Percentiles rank a stretch among this genome's conserved stretches.
Conservation (phyloP, 2,888 invertebrate species). For the Drosophila recens region DNA sequence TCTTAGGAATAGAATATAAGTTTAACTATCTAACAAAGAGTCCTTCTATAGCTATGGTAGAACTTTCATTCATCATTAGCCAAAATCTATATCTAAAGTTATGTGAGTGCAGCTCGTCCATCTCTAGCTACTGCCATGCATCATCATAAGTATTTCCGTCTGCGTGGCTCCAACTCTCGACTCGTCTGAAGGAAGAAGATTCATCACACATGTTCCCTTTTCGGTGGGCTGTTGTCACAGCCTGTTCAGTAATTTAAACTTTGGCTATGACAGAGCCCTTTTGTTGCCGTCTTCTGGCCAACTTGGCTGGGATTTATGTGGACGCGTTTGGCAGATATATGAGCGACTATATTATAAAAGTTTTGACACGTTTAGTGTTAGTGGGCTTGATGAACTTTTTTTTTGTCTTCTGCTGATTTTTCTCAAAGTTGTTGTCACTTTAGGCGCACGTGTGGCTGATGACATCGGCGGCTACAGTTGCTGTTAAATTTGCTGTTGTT, state of each 20-base stretch:
- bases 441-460: constrained; percentile 69
- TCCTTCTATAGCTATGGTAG: not conserved
- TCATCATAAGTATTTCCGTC: constrained; percentile 67
- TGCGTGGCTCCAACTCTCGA: constrained; percentile 44
- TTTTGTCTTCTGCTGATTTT: constrained; percentile 11
- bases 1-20: not conserved
- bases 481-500: constrained; percentile 1
- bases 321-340: constrained; percentile 47
- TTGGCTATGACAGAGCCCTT: constrained; percentile 46
- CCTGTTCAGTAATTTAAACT: constrained; percentile 77
- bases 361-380: constrained; percentile 76
- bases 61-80: not conserved
- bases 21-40: not conserved
- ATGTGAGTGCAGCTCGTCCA: constrained; percentile 9
- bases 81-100: not conserved
- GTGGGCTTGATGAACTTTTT: constrained; percentile 71
- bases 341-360: constrained; percentile 81
- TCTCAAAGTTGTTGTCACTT: constrained; percentile 46
- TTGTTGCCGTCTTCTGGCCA: constrained; percentile 33
- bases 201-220: constrained; percentile 67
- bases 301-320: constrained; percentile 58
- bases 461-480: constrained; percentile 41
- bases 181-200: constrained; percentile 40
- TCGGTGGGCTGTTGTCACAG: constrained; percentile 56
- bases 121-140: constrained; percentile 58